Evolutionary conservation across 1,140 invertebrate genomes (phyloP).

Genomic region (Drosophila ambigua): DNA sequence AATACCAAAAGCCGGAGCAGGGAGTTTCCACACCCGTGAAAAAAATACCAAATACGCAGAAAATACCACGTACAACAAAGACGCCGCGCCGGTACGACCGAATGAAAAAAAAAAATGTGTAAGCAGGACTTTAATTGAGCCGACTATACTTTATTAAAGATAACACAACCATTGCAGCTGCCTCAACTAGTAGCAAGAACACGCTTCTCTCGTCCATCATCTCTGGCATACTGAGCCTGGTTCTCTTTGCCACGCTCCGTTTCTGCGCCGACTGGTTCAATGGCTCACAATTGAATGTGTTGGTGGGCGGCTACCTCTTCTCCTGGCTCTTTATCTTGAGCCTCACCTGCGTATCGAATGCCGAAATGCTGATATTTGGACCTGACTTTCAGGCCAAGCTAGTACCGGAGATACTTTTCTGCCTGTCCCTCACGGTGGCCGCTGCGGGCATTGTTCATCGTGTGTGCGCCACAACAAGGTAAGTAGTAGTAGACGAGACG

Average conservation of each 20-base stretch:
- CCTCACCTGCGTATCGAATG: constrained; percentile 77
- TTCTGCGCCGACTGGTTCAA: constrained; percentile 78
- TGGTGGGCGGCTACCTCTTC: constrained; percentile 75
- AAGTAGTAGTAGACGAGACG: constrained; percentile 1
- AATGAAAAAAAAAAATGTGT: constrained; percentile 52
- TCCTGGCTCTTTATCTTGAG: constrained; percentile 72
- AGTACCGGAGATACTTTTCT: constrained; percentile 80
- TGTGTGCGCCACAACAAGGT: constrained; percentile 82
- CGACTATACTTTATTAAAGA: background rate
- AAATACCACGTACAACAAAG: constrained; percentile 15
- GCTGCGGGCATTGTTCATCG: constrained; percentile 80
- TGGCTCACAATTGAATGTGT: constrained; percentile 68
- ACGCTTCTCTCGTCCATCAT: constrained; percentile 67
- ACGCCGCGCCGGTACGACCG: constrained; percentile 20
- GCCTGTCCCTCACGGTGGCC: constrained; percentile 61
- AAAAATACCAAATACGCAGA: too few species aligned
- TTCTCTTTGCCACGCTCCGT: constrained; percentile 73
- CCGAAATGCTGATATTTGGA: constrained; percentile 75
- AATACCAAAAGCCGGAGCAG: too few species aligned
- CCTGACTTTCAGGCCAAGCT: constrained; percentile 80
- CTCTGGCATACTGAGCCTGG: constrained; percentile 71
- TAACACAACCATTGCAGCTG: constrained; percentile 34
- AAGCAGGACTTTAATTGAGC: constrained; percentile 16
- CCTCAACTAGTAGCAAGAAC: constrained; percentile 51
- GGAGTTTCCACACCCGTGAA: too few species aligned